phyloP scores from a whole-genome alignment of 2,888 invertebrate genomes.

The Oligia fasciuncula region DNA sequence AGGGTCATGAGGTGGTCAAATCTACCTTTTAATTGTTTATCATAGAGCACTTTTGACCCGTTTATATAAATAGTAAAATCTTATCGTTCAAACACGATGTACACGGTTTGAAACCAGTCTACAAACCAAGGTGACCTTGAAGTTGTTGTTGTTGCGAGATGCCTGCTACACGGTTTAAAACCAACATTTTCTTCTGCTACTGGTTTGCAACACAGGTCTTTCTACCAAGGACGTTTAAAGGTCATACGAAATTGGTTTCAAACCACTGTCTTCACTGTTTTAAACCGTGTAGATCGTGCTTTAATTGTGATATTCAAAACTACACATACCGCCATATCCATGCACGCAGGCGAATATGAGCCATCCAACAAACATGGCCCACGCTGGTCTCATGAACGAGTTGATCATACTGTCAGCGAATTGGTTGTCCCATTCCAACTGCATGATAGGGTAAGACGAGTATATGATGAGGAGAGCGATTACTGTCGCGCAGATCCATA shows the following conservation, averaged over 20 bases:
- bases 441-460: slow-evolving; percentile 71
- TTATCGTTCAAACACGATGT: not conserved
- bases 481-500: slow-evolving; percentile 67
- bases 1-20: too few species aligned
- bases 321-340: slow-evolving; percentile 77
- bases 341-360: slow-evolving; percentile 84
- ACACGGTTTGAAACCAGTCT: too few species aligned
- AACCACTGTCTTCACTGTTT: too few species aligned
- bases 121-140: too few species aligned
- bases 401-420: slow-evolving; percentile 77
- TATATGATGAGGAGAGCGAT: slow-evolving; percentile 64
- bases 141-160: too few species aligned
- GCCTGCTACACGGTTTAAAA: too few species aligned
- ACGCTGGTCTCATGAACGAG: slow-evolving; percentile 81
- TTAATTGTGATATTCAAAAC: not conserved
- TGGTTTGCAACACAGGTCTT: too few species aligned
- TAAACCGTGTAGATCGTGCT: too few species aligned
- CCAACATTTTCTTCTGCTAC: too few species aligned
- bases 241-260: too few species aligned
- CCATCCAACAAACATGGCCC: slow-evolving; percentile 86
- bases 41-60: too few species aligned
- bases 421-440: slow-evolving; percentile 77
- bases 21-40: not conserved
- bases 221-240: too few species aligned
- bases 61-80: not conserved